Evolutionary conservation across 2,113 vertebrate species (phyloP).

Genomic region (Sisor rabdophorus): DNA sequence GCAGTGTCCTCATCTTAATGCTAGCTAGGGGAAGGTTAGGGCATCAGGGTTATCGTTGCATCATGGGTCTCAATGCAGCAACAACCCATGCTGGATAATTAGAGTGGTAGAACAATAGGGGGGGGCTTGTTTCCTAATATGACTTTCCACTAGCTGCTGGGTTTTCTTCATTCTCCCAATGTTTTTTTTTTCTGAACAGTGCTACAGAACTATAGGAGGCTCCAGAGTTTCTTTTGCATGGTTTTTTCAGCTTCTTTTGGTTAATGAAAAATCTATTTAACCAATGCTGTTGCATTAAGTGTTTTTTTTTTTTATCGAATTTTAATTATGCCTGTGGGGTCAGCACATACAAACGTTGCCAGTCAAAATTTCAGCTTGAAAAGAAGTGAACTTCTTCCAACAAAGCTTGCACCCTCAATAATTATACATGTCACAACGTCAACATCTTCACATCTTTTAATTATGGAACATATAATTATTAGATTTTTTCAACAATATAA

Average conservation of each 20-base stretch:
- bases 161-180: conserved; percentile 24
- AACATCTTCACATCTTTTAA: conserved; percentile 26
- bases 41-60: conserved; percentile 40
- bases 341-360: conserved; percentile 14
- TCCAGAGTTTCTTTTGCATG: not conserved
- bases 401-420: conserved; percentile 9
- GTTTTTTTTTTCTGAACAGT: conserved; percentile 26
- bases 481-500: not conserved
- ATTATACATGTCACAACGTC: conserved; percentile 27
- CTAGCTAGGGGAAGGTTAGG: conserved; percentile 48
- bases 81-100: conserved; percentile 35
- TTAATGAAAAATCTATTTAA: not conserved
- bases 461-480: conserved; percentile 36
- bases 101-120: conserved; percentile 18
- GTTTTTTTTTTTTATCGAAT: conserved; percentile 4
- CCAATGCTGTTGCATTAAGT: conserved; percentile 3
- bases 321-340: conserved; percentile 30
- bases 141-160: conserved; percentile 16
- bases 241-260: not conserved
- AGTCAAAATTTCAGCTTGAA: conserved; percentile 30
- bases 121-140: conserved; percentile 25
- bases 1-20: conserved; percentile 55
- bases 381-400: conserved; percentile 5
- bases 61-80: conserved; percentile 7
- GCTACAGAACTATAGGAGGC: conserved; percentile 12